Conservation (phyloP, 2,797 vertebrate genomes). For the Gymnothorax javanicus region DNA sequence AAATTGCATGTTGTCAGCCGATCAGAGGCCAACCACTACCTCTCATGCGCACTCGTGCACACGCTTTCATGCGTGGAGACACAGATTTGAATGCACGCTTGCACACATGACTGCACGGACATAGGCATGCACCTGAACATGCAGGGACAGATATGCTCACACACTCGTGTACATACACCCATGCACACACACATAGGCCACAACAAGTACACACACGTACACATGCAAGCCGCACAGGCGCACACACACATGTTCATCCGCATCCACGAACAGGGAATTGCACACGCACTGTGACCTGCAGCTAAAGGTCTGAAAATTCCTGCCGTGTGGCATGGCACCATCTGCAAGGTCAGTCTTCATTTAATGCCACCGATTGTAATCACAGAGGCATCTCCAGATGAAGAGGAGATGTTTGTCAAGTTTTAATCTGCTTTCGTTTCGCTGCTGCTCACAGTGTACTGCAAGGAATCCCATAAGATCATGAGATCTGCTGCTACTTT, state of each 20-base stretch:
- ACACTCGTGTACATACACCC: constrained; percentile 20
- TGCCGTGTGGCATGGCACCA: background rate
- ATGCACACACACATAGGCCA: constrained; percentile 26
- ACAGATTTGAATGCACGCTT: constrained; percentile 1
- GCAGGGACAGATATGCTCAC: constrained; percentile 23
- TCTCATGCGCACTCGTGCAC: background rate
- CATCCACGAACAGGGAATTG: background rate
- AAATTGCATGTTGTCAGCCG: background rate
- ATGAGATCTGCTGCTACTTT: background rate
- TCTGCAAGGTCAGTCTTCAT: background rate
- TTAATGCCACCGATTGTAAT: background rate
- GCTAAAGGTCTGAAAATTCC: background rate
- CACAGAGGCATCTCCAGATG: background rate
- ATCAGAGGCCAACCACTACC: background rate
- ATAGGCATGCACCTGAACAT: constrained; percentile 32
- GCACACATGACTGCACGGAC: background rate
- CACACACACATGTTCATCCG: constrained; percentile 30
- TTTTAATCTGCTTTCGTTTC: background rate
- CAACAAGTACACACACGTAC: background rate
- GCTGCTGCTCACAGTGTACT: background rate
- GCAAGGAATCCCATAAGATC: background rate
- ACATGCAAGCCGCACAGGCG: background rate
- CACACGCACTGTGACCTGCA: background rate
- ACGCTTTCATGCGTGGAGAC: constrained; percentile 28
- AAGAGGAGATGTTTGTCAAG: background rate